phyloP scores from a whole-genome alignment of 1,140 invertebrate species.

The Pteromalus puparum region DNA sequence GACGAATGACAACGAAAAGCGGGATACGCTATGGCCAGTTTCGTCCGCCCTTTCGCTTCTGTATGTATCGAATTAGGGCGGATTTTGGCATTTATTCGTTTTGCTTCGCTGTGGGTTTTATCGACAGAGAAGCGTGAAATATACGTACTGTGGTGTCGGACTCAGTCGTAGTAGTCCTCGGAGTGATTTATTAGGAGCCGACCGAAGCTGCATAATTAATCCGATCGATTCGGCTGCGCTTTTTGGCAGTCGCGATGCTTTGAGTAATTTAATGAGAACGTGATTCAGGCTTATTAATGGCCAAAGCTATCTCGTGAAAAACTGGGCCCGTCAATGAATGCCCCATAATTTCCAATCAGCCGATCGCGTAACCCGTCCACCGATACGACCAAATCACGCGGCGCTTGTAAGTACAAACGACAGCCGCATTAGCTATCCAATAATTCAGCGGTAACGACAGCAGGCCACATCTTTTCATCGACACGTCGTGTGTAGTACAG shows the following conservation, averaged over 20 bases:
- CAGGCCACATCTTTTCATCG: too few species aligned
- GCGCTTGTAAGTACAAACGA: not conserved
- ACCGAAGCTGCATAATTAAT: not conserved
- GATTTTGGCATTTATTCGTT: not conserved
- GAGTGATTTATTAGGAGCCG: slow-evolving; percentile 16
- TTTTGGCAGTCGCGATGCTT: not conserved
- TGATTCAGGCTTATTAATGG: slow-evolving; percentile 15
- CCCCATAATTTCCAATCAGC: not conserved
- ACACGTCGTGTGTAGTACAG: too few species aligned
- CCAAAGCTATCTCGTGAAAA: not conserved
- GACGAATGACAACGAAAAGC: slow-evolving; percentile 33
- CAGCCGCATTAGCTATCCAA: not conserved
- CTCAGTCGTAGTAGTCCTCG: not conserved
- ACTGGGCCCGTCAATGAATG: not conserved
- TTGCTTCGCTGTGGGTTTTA: not conserved
- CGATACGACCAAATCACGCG: not conserved
- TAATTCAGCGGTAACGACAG: not conserved
- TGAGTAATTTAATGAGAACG: slow-evolving; percentile 18
- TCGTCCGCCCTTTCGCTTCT: not conserved
- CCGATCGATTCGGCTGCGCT: not conserved
- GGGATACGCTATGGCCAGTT: not conserved
- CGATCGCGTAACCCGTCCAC: not conserved
- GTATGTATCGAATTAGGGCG: not conserved
- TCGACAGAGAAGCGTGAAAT: not conserved
- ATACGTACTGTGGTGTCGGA: not conserved